Conservation (phyloP, 2,113 vertebrate species). For the Eclectus roratus region DNA sequence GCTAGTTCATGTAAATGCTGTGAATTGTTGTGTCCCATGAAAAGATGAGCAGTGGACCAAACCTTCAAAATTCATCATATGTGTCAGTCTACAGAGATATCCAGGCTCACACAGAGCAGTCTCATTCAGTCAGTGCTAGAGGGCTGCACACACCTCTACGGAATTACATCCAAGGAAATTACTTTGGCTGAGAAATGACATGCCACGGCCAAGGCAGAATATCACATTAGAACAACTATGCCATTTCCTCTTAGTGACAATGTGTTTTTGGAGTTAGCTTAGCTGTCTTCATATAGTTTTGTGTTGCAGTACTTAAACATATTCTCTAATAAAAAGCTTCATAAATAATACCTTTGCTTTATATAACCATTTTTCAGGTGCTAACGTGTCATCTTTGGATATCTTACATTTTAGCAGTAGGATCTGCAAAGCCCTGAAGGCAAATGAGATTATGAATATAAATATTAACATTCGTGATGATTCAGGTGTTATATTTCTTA, state of each 20-base stretch:
- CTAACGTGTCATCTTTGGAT: neutral
- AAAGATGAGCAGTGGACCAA: neutral
- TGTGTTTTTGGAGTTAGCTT: neutral
- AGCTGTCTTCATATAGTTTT: neutral
- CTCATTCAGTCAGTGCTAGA: neutral
- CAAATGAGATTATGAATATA: neutral
- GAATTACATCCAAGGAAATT: neutral
- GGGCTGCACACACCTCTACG: accelerated
- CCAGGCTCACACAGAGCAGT: neutral
- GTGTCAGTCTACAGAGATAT: neutral
- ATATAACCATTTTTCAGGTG: neutral
- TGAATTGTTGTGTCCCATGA: neutral
- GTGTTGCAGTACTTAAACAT: neutral
- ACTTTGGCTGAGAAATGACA: neutral
- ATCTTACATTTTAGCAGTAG: neutral
- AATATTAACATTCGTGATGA: neutral
- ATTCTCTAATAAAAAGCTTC: neutral
- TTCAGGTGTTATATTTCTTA: neutral
- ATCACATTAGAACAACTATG: neutral
- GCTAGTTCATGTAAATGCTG: neutral
- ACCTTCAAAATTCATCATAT: neutral
- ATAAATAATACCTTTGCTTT: neutral
- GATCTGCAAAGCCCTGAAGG: neutral
- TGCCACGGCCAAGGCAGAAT: neutral
- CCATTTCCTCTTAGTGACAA: neutral